A percentile compares a stretch with the other conserved stretches of the same genome.
phyloP scores from a whole-genome alignment of 2,797 vertebrate genomes.

The Lutjanus campechanus region DNA sequence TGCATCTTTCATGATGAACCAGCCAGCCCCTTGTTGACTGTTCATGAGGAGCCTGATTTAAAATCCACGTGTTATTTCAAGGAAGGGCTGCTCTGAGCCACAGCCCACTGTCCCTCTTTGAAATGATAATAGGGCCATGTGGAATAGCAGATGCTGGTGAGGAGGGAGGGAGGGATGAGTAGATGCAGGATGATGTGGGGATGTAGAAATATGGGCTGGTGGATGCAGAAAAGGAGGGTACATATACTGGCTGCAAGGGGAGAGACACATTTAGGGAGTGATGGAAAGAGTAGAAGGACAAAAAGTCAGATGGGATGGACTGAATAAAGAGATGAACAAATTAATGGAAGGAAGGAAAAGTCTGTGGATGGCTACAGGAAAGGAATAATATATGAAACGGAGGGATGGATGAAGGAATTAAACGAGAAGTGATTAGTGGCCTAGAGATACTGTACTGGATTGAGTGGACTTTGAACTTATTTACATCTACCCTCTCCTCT shows the following conservation, averaged over 20 bases:
- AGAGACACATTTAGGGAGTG: neutral
- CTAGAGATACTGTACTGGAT: neutral
- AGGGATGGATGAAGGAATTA: neutral
- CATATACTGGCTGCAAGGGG: neutral
- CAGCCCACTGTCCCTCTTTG: constrained; percentile 73
- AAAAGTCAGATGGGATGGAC: neutral
- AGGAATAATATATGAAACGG: constrained; percentile 1
- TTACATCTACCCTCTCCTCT: constrained; percentile 15
- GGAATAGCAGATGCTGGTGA: constrained; percentile 74
- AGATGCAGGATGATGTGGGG: constrained; percentile 12
- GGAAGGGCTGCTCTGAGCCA: constrained; percentile 47
- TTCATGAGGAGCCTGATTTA: constrained; percentile 68
- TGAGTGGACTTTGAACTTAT: constrained; percentile 23
- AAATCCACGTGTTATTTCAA: constrained; percentile 69
- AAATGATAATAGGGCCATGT: constrained; percentile 83
- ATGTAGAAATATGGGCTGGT: constrained; percentile 5
- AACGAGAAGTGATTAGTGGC: constrained; percentile 8
- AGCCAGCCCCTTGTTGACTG: constrained; percentile 54
- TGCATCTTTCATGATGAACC: constrained; percentile 65
- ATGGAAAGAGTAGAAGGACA: neutral
- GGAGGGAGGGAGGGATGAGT: constrained; percentile 17
- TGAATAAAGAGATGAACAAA: neutral
- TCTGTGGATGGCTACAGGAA: neutral
- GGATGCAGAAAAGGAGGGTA: constrained; percentile 12
- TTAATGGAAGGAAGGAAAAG: neutral